Evolutionary conservation across 2,888 invertebrate species (phyloP), one percentile per base, ranked within the genome.

Genomic region (Hetaerina titia): DNA sequence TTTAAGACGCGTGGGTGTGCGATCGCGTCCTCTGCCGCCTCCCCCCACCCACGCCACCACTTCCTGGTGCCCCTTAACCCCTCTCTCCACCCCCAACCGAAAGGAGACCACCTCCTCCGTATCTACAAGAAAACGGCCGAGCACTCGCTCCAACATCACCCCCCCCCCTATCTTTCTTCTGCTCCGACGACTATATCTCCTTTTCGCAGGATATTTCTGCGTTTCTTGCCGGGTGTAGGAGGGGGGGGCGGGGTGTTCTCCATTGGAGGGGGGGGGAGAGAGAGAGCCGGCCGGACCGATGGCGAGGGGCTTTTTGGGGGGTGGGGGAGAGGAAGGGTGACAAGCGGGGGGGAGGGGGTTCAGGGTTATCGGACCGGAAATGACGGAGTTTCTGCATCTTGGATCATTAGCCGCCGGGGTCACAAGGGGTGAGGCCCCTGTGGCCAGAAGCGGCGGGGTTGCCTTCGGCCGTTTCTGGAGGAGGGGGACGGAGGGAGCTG

Each of bases 361-460:
- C 89, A 89, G 89, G 89, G 89, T 89, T 89, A 89, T 89, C 89
- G 89, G 89, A 89, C 89, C 89, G 89, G 89, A 89, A 89, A 89
- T 89, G 89, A 89, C 89, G 89, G 45, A 89, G 89, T 89, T 81
- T 81, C 89, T 89, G 58, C 89, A 89, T 89, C 89, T 89, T 89
- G 89, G 89, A 89, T 89, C 89, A 89, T 89, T 89, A 89, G 89
- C 89, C 89, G 89, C 89, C 58, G 57, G 89, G 89, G 89, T 89
- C 89, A 89, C 57, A 1, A 31, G 81, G 89, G 89, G 89, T 56
- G 89, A 57, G 57, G 11, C 57, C 58, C 31, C 45, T 89, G 89
- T 57, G 89, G 89, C 89, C 89, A 5, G 57, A 58, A 57, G 89
- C 89, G 89, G 58, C 25, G 81, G 25, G 13, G 25, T 31, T 31